phyloP scores from a whole-genome alignment of 2,113 vertebrate genomes.

The Noctilio leporinus region DNA sequence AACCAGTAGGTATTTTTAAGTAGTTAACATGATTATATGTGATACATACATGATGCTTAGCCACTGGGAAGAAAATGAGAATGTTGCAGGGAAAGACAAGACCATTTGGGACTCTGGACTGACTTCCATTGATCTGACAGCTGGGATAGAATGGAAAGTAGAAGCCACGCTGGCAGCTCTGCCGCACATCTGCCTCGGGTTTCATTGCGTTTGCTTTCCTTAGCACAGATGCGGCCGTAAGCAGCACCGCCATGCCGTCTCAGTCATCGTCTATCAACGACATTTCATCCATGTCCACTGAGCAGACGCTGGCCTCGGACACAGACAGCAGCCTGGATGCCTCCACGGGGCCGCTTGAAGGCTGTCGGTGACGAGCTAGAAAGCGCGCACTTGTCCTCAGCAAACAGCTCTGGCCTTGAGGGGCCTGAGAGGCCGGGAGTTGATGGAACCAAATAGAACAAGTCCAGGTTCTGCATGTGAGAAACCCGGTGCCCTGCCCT shows the following conservation, averaged over 20 bases:
- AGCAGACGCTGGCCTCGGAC: constrained; percentile 98
- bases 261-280: constrained; percentile 97
- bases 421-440: constrained; percentile 75
- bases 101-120: not conserved
- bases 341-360: constrained; percentile 90
- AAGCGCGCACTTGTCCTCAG: constrained; percentile 60
- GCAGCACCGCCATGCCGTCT: constrained; percentile 90
- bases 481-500: constrained; percentile 79
- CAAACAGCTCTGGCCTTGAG: constrained; percentile 72
- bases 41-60: not conserved
- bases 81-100: not conserved
- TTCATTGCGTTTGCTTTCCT: constrained; percentile 84
- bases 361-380: constrained; percentile 85
- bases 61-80: not conserved
- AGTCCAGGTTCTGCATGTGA: constrained; percentile 85
- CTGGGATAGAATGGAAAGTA: not conserved
- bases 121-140: not conserved
- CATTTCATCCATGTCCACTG: constrained; percentile 98
- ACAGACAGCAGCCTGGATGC: constrained; percentile 98
- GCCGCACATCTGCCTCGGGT: constrained; percentile 79
- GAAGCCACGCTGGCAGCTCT: not conserved
- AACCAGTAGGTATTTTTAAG: not conserved
- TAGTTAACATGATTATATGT: not conserved
- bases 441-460: constrained; percentile 81
- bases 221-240: constrained; percentile 89